These are phyloP conservation scores for Campylomormyrus tamandua DNA, from an alignment of 2,113 vertebrate genomes.

Conservation along the genomic window DNA sequence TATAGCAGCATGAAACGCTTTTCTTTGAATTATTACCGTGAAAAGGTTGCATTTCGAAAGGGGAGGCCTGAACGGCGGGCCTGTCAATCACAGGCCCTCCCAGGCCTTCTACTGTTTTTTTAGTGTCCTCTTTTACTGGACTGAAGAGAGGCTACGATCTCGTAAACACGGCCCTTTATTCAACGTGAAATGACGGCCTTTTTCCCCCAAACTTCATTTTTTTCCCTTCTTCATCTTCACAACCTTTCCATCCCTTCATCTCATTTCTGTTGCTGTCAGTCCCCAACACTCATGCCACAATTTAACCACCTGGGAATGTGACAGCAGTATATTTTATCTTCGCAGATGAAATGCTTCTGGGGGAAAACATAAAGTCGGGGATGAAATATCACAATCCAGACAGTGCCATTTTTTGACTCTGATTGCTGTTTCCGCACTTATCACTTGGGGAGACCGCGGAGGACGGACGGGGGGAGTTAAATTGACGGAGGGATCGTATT, in stretches of 20 bases:
- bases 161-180: not conserved
- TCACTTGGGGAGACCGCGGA: not conserved
- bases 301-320: constrained; percentile 12
- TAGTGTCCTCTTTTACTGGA: constrained; percentile 11
- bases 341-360: not conserved
- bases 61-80: not conserved
- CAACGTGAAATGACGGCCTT: not conserved
- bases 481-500: not conserved
- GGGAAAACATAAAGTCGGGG: not conserved
- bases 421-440: not conserved
- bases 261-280: constrained; percentile 4
- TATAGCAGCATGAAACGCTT: not conserved
- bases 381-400: constrained; percentile 1
- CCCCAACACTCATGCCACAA: not conserved
- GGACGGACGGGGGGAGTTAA: not conserved
- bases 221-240: not conserved
- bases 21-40: not conserved
- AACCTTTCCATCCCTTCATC: not conserved
- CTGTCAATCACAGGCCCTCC: not conserved
- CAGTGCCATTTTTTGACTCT: not conserved
- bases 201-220: not conserved
- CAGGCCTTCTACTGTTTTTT: not conserved
- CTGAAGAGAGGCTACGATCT: not conserved
- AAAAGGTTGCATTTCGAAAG: not conserved
- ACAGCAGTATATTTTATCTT: not conserved